These are phyloP conservation scores for Enteromius fasciolatus DNA, from an alignment of 2,797 vertebrate genomes.

Conservation along the genomic window DNA sequence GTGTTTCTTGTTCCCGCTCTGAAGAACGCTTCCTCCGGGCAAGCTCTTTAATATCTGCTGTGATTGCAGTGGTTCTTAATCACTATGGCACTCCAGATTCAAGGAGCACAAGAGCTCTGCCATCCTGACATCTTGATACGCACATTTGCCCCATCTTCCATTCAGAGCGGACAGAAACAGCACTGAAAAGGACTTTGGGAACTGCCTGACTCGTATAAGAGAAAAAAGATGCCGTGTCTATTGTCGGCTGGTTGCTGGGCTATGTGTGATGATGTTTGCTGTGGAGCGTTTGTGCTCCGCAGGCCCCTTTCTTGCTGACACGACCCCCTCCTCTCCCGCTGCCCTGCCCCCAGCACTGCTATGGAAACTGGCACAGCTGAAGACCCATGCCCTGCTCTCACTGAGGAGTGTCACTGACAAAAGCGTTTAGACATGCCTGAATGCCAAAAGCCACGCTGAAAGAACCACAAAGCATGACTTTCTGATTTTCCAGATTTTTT, in stretches of 20 bases:
- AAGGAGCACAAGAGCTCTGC: constrained; percentile 40
- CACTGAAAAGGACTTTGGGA: constrained; percentile 35
- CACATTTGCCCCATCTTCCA: constrained; percentile 33
- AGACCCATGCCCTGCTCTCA: constrained; percentile 54
- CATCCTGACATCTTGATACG: constrained; percentile 53
- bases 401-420: constrained; percentile 50
- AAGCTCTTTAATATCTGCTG: constrained; percentile 42
- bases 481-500: constrained; percentile 8
- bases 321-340: constrained; percentile 37
- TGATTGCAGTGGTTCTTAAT: constrained; percentile 54
- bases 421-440: constrained; percentile 38
- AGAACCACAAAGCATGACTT: constrained; percentile 18
- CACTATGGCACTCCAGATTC: constrained; percentile 52
- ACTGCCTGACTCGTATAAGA: constrained; percentile 28
- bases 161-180: constrained; percentile 31
- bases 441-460: constrained; percentile 47
- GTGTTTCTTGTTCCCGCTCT: constrained; percentile 30
- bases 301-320: constrained; percentile 40
- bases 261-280: constrained; percentile 52
- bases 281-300: constrained; percentile 39
- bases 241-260: constrained; percentile 45
- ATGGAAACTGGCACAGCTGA: constrained; percentile 59
- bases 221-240: constrained; percentile 29
- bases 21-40: constrained; percentile 42
- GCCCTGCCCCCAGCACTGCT: constrained; percentile 49